These are phyloP conservation scores for Drosophila nigricruria DNA, from an alignment of 2,888 invertebrate genomes.

Conservation along the genomic window DNA sequence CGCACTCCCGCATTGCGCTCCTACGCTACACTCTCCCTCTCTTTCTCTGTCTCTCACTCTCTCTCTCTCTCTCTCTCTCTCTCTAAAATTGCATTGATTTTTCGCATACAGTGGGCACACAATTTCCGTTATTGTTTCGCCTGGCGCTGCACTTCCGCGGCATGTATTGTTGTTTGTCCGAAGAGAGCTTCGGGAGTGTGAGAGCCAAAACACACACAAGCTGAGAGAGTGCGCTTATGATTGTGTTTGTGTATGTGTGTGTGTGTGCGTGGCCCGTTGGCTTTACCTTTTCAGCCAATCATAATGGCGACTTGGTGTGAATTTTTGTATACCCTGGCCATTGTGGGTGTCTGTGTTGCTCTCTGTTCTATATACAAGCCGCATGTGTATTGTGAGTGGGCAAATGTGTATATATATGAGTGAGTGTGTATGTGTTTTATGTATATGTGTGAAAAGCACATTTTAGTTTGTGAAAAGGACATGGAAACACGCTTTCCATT, in stretches of 20 bases:
- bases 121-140: constrained; percentile 79
- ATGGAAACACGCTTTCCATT: constrained; percentile 80
- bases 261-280: constrained; percentile 56
- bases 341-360: constrained; percentile 77
- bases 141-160: constrained; percentile 75
- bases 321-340: constrained; percentile 76
- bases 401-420: constrained; percentile 40
- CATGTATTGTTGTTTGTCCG: constrained; percentile 53
- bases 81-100: constrained; percentile 65
- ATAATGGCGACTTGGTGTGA: constrained; percentile 84
- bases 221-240: constrained; percentile 31
- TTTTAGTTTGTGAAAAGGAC: constrained; percentile 77
- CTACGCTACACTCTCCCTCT: constrained; percentile 10
- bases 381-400: constrained; percentile 51
- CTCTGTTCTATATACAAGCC: constrained; percentile 65
- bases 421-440: constrained; percentile 26
- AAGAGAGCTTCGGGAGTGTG: constrained; percentile 59
- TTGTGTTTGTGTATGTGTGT: constrained; percentile 39
- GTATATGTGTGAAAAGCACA: constrained; percentile 62
- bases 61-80: constrained; percentile 18
- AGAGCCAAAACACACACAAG: constrained; percentile 50
- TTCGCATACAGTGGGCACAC: constrained; percentile 67
- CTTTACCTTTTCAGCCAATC: constrained; percentile 83
- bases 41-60: constrained; percentile 11
- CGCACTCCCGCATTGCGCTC: constrained; percentile 25